Base-by-base conservation (phyloP, 2,113 vertebrate species). In the Fukomys damarensis region DNA sequence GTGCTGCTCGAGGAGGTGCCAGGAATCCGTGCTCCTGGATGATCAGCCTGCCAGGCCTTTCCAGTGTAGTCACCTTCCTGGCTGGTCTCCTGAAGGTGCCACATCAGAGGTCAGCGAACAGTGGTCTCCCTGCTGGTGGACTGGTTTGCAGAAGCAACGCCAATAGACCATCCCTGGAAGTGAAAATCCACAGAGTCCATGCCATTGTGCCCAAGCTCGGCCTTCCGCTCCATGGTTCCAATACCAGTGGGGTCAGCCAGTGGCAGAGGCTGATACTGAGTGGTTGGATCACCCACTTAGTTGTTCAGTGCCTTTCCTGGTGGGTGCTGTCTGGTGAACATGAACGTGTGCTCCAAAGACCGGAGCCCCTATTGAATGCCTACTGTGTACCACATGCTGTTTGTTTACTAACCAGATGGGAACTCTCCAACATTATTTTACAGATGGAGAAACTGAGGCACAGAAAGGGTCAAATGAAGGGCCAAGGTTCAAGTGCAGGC, bases 171-270 rank as follows among this genome's bases (percentile, higher is more conserved):
- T 20, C 17, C 77, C 76, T 41, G 35, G 59, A 2, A 9, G 46
- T 4, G 4, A 66, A 72, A 16, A 4, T 5, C 63, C 13, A 13
- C 41, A 66, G 79, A 26, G 17, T 5, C 58, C 22, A 20, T 0
- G 0, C 32, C 22, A 0, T 0, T n/a, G 38, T 28, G 3, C 49
- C 77, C 11, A 0, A 0, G 0, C 14, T 13, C 0, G 8, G 8
- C 49, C 38, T 54, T 38, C 46, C 4, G 3, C 46, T 58, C 72
- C 16, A 8, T 11, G 3, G 9, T 4, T 12, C 59, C 46, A 19
- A 12, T 26, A 0, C 17, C 10, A 30, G 28, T 0, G 5, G 28
- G 19, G 81, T 16, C 72, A 10, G 81, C 12, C 72, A 10, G 13
- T 3, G 7, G 14, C n/a, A 56, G 13, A 91, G 79, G 30, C 32